Percentiles rank a stretch among this genome's conserved stretches.
Conservation (phyloP, 92 coral and sea anemone species). For the Actinostola sp. region DNA sequence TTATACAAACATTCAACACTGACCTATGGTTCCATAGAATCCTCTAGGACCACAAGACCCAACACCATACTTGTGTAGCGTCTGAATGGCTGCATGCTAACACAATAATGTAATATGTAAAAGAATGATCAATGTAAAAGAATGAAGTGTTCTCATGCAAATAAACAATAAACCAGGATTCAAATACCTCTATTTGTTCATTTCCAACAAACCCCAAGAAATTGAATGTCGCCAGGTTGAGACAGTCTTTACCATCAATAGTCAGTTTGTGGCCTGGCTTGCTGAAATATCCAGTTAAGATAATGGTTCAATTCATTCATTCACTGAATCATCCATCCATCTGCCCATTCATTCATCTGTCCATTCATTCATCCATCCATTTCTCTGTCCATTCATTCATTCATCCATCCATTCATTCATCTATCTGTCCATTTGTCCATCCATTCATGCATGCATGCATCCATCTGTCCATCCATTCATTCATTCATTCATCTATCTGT, state of each 20-base stretch:
- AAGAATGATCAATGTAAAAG: not conserved
- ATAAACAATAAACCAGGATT: not conserved
- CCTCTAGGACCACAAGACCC: constrained; percentile 99
- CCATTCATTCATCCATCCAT: not conserved
- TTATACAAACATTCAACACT: not conserved
- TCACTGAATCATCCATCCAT: not conserved
- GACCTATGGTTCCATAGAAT: constrained; percentile 98
- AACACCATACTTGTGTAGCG: constrained; percentile 93
- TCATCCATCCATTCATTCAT: not conserved
- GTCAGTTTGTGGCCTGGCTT: constrained; percentile 84
- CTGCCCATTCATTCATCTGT: not conserved
- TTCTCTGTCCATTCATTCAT: not conserved
- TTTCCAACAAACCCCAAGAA: constrained; percentile 98
- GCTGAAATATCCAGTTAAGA: constrained; percentile 33
- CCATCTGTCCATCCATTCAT: not conserved
- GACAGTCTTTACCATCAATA: constrained; percentile 74
- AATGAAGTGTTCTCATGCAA: too few relatives aligned
- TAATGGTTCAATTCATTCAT: not conserved
- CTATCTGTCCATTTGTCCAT: not conserved
- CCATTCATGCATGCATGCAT: not conserved
- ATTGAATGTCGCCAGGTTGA: constrained; percentile 96
- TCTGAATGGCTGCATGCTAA: constrained; percentile 83
- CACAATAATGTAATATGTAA: constrained; percentile 1
- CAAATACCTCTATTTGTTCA: constrained; percentile 90
- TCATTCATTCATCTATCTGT: not conserved